These are phyloP conservation scores for Pseudococcus viburni DNA, from an alignment of 2,888 invertebrate genomes.

Conservation along the genomic window DNA sequence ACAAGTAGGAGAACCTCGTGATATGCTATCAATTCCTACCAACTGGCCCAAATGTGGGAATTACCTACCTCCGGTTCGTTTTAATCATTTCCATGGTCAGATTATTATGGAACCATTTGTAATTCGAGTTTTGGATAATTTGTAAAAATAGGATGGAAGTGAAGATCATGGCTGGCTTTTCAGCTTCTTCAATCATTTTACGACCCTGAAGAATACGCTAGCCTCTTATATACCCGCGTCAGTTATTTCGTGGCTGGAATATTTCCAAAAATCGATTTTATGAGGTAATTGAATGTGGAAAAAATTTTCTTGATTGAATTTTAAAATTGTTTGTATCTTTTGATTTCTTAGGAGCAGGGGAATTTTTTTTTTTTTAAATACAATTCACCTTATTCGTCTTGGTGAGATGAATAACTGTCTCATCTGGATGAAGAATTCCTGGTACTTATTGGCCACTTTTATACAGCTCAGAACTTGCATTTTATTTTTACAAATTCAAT, in stretches of 20 bases:
- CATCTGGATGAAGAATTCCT: too few species aligned
- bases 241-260: neutral
- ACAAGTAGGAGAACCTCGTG: constrained; percentile 68
- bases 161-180: neutral
- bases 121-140: neutral
- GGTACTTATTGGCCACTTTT: too few species aligned
- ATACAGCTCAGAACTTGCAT: too few species aligned
- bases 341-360: too few species aligned
- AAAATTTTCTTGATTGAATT: neutral
- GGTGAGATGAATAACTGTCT: too few species aligned
- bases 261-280: neutral
- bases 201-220: neutral
- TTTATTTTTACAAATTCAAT: too few species aligned
- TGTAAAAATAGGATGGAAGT: neutral
- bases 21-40: constrained; percentile 67
- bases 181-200: neutral
- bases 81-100: too few species aligned
- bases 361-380: too few species aligned
- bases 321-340: neutral
- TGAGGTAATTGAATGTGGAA: neutral
- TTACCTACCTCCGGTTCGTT: constrained; percentile 67
- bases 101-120: too few species aligned
- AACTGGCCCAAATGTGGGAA: constrained; percentile 69
- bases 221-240: neutral
- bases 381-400: too few species aligned